phyloP scores from a whole-genome alignment of 2,113 vertebrate species.

The Octodon degus region DNA sequence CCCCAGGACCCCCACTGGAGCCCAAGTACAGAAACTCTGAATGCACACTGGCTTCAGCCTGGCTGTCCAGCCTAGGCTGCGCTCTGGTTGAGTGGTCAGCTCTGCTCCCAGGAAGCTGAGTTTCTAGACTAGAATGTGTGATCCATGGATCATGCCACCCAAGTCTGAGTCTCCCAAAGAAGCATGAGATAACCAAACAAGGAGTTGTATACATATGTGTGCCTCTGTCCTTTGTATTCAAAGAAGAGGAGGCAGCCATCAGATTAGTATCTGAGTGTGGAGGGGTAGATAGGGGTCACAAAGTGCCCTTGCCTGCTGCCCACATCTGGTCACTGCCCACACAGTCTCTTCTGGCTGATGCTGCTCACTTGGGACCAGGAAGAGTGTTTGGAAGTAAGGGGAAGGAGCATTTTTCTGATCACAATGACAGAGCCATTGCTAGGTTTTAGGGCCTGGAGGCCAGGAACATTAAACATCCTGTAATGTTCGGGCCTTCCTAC shows the following conservation, averaged over 20 bases:
- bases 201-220: neutral
- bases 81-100: neutral
- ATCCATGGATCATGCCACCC: neutral
- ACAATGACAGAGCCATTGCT: neutral
- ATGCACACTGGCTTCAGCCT: too few relatives aligned
- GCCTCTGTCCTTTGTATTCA: conserved; percentile 64
- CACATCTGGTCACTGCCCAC: neutral
- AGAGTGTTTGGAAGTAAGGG: neutral
- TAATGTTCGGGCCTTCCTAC: neutral
- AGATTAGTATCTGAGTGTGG: neutral
- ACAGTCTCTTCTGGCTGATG: neutral
- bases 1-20: fast-evolving
- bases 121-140: conserved; percentile 25
- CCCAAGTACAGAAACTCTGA: neutral
- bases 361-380: neutral
- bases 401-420: neutral
- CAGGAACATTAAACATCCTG: neutral
- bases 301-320: neutral
- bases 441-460: neutral
- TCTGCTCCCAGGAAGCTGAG: neutral
- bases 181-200: neutral
- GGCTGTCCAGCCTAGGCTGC: neutral
- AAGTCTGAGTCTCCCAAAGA: conserved; percentile 46
- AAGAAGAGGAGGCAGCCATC: conserved; percentile 18
- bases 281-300: neutral